A percentile compares a stretch with the other conserved stretches of the same genome.
Conservation (phyloP, 2,888 invertebrate genomes). For the Microdon myrmicae region DNA sequence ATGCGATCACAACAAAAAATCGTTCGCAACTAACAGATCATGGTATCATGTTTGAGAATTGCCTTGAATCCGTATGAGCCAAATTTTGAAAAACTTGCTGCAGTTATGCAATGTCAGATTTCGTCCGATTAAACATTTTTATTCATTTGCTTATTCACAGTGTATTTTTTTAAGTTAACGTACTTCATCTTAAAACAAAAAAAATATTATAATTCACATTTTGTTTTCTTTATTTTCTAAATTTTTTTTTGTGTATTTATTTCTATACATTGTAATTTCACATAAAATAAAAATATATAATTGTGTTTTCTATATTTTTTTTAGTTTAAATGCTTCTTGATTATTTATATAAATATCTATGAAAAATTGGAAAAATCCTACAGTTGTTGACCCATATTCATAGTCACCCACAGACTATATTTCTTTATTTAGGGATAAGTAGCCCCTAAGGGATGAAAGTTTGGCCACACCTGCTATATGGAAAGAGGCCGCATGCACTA, state of each 20-base stretch:
- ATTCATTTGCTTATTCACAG: neutral
- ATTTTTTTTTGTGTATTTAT: no score
- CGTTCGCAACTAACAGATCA: conserved; percentile 11
- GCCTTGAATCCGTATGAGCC: conserved; percentile 13
- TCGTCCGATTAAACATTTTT: conserved; percentile 1
- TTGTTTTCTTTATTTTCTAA: neutral
- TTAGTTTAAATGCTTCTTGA: neutral
- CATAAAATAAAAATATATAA: neutral
- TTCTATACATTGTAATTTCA: neutral
- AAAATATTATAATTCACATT: neutral
- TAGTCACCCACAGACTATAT: neutral
- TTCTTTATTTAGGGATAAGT: neutral
- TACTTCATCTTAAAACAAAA: neutral
- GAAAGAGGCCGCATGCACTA: no score
- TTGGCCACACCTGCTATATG: neutral
- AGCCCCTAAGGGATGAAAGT: neutral
- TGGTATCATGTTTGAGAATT: conserved; percentile 14
- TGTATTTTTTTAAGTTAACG: neutral
- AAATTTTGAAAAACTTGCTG: conserved; percentile 8
- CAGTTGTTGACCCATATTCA: neutral
- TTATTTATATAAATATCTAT: neutral
- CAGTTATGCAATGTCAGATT: conserved; percentile 15
- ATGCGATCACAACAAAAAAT: conserved; percentile 11
- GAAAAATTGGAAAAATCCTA: neutral
- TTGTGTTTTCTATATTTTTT: neutral